Evolutionary conservation across 2,113 vertebrate genomes (phyloP).

Genomic region (Eubucco bourcierii): DNA sequence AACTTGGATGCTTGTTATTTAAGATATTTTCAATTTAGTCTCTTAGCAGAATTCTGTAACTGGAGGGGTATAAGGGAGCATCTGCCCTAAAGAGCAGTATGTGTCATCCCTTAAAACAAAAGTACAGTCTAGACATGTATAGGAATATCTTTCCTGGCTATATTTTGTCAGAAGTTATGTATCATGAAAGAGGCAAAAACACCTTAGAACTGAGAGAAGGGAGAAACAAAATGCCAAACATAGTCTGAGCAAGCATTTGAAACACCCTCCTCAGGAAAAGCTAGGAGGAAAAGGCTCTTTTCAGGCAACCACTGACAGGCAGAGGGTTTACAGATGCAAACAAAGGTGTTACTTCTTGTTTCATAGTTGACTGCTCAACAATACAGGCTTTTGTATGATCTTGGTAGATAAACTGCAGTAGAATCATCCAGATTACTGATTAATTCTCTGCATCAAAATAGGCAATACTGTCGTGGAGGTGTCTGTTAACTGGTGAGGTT

Average conservation of each 20-base stretch:
- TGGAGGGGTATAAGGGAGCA: background rate
- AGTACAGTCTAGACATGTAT: background rate
- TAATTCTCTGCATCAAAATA: background rate
- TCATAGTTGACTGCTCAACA: background rate
- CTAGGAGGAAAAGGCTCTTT: background rate
- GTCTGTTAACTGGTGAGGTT: background rate
- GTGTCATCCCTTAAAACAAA: background rate
- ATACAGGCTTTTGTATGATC: background rate
- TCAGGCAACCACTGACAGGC: background rate
- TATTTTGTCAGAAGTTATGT: constrained; percentile 6
- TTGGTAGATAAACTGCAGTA: background rate
- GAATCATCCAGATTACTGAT: background rate
- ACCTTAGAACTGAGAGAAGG: background rate
- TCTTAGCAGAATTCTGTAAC: background rate
- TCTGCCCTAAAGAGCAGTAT: background rate
- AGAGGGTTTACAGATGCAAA: background rate
- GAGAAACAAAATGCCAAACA: constrained; percentile 27
- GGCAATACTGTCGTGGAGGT: rapidly evolving
- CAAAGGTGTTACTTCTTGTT: background rate
- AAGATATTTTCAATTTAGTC: background rate
- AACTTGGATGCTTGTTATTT: background rate
- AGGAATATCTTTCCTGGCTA: background rate
- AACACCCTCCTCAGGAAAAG: background rate
- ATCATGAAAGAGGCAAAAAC: background rate
- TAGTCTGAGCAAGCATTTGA: background rate